These are phyloP conservation scores for Nothura maculosa DNA, from an alignment of 2,797 vertebrate species.

Conservation along the genomic window DNA sequence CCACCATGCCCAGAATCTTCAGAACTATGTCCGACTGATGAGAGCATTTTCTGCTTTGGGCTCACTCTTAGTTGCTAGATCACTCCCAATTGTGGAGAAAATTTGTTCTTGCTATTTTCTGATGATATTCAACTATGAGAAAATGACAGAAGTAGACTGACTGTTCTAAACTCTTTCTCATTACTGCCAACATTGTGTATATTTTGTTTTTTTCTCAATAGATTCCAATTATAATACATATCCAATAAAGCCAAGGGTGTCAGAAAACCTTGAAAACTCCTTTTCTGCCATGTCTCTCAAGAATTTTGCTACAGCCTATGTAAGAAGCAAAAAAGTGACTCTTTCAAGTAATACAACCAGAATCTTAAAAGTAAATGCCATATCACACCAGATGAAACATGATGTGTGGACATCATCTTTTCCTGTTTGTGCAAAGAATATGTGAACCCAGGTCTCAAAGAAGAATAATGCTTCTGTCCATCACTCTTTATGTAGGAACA, in stretches of 20 bases:
- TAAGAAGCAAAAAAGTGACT: neutral
- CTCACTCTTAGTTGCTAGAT: neutral
- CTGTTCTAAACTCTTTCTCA: neutral
- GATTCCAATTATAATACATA: fast-evolving
- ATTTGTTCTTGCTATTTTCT: neutral
- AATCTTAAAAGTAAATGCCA: neutral
- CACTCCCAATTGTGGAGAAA: neutral
- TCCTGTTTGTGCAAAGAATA: neutral
- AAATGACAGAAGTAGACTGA: neutral
- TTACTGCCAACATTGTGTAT: neutral
- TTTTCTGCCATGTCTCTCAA: neutral
- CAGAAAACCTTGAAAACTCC: neutral
- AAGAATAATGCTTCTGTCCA: neutral
- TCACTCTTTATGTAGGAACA: neutral
- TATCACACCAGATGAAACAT: neutral
- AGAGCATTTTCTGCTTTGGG: fast-evolving
- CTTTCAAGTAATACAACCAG: neutral
- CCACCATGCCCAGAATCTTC: neutral
- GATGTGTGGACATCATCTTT: neutral
- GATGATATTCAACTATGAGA: neutral
- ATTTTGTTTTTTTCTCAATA: neutral
- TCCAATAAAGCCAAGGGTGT: neutral
- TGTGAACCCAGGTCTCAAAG: neutral
- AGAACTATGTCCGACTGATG: fast-evolving
- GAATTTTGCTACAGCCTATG: neutral